Base-by-base conservation (phyloP, 2,797 vertebrate species). In the Phrynocephalus vlangalii region DNA sequence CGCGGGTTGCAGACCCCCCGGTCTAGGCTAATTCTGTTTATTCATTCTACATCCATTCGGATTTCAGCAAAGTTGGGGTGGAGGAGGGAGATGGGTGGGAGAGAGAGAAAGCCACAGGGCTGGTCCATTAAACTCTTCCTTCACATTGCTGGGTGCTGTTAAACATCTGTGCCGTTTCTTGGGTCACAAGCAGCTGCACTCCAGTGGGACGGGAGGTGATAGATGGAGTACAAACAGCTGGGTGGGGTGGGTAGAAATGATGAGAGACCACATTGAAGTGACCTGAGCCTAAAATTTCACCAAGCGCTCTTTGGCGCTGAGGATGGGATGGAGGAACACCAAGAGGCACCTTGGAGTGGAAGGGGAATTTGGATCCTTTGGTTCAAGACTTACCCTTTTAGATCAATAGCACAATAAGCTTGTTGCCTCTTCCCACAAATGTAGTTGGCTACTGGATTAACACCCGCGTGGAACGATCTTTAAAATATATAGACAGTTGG, bases 181-280 rank as follows among this genome's bases (percentile, higher is more conserved):
- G 77, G 79, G 90, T 82, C n/a, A 0, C 3, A 86, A 89, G 88
- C 3, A 88, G 79, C 56, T 85, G 86, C 44, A 30, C 85, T 87
- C 92, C 82, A 90, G 73, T 56, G 77, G 63, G 82, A 73, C 90
- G 82, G 83, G 67, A 88, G 91, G 56, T 86, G 84, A 2, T 87
- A n/a, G 90, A 26, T 84, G 73, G 67, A 80, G 88, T 86, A 76
- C 18, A 89, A 91, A 86, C 84, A 91, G 90, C 92, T 95, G 91
- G 93, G 84, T 78, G 82, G 89, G 89, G 91, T 85, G 91, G 91
- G 92, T 88, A 85, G 91, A 92, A 91, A 90, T 86, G 90, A 92
- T 6, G 80, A 81, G 83, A 48, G 89, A 91, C 86, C 71, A 24
- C 7, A 3, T 56, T 92, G 81, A 85, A 93, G 86, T 83, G 90